Evolutionary conservation across 2,888 invertebrate species (phyloP).

Genomic region (Plebejus anna): DNA sequence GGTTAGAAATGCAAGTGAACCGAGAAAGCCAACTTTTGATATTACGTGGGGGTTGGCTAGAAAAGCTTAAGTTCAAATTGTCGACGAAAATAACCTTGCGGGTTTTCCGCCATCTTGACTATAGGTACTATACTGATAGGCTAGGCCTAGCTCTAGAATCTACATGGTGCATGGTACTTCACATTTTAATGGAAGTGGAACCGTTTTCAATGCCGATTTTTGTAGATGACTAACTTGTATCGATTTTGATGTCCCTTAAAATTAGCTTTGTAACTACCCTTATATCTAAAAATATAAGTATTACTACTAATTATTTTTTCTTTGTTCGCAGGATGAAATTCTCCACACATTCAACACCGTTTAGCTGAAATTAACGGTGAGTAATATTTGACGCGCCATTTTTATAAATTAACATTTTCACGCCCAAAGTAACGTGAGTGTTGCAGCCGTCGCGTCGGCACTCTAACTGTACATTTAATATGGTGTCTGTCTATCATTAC

Average conservation of each 20-base stretch:
- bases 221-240: not conserved
- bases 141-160: too few relatives aligned
- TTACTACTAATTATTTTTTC: constrained; percentile 35
- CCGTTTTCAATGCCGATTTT: not conserved
- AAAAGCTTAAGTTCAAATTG: too few relatives aligned
- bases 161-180: too few relatives aligned
- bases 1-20: too few relatives aligned
- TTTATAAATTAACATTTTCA: constrained; percentile 27
- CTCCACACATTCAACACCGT: constrained; percentile 72
- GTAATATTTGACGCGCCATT: constrained; percentile 33
- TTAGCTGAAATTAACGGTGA: constrained; percentile 69
- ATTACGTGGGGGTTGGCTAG: too few relatives aligned
- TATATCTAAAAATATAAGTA: not conserved
- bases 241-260: not conserved
- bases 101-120: too few relatives aligned
- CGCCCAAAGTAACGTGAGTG: constrained; percentile 9
- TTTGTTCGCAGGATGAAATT: constrained; percentile 74
- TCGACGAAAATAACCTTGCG: too few relatives aligned
- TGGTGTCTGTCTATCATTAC: not conserved
- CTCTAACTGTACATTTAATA: not conserved
- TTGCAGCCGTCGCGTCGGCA: not conserved
- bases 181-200: not conserved
- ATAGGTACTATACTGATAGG: too few relatives aligned
- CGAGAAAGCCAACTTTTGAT: too few relatives aligned
- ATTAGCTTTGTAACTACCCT: not conserved